Base-by-base conservation (phyloP, 2,888 invertebrate genomes). In the Tinea trinotella region DNA sequence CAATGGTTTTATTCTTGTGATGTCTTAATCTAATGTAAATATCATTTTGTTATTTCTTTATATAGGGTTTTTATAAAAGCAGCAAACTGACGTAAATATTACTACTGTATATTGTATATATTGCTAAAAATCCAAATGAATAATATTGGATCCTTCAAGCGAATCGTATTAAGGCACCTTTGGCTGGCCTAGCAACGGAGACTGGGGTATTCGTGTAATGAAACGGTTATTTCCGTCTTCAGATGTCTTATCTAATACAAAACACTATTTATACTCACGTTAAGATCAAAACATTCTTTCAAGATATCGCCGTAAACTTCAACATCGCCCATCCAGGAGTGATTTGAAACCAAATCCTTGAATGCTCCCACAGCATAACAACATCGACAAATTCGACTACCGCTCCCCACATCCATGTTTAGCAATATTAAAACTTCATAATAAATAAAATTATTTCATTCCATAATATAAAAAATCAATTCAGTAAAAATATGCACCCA, bases 291-390 rank as follows among this genome's bases (percentile, higher is more conserved):
- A 67, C 83, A 83, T 63, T 82, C 79, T 49, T 66, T 68, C 58
- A 85, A 63, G 82, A 85, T 83, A 58, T 83, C 78, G 13, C 72
- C 68, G 57, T 85, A 85, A 4, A 84, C 63, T 59, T 85, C 84
- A 59, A 78, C 75, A 18, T 75, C 76, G 54, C 82, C 84, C 80
- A 84, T 81, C 84, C 84, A 85, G 55, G 68, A 68, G 58, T 83
- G 83, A 1, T 71, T 63, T 17, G 66, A 66, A 59, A 71, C 71
- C 55, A 84, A 64, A 63, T 82, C 78, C 68, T 84, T 84, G 57
- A 71, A 84, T 19, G 72, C 70, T 54, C 84, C 84, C 59, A 80
- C 79, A 1, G 81, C 72, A 1, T 81, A 76, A 71, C 84, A 85
- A 67, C 84, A 85, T 59, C 84, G 76, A 63, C 84, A 85, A 70